These are phyloP conservation scores for Vulpes lagopus DNA, from an alignment of 2,113 vertebrate genomes.

Conservation along the genomic window DNA sequence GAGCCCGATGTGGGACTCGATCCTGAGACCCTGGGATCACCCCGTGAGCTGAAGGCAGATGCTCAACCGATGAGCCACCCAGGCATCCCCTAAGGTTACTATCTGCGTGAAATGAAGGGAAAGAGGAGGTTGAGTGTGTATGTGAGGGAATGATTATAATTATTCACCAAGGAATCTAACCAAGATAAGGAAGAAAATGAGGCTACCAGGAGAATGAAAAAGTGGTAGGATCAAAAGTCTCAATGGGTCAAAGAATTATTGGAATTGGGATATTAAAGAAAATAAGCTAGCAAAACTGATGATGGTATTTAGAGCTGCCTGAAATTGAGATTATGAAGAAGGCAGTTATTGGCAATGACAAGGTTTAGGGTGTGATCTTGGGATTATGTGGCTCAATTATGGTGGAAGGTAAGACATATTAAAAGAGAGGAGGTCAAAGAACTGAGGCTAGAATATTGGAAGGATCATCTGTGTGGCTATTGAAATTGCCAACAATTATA, in stretches of 20 bases:
- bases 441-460: neutral
- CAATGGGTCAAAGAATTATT: constrained; percentile 1
- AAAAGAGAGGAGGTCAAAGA: constrained; percentile 2
- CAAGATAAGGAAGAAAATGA: constrained; percentile 38
- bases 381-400: neutral
- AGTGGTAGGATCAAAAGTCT: constrained; percentile 35
- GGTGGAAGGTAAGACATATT: neutral
- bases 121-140: neutral
- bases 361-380: neutral
- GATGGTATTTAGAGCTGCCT: constrained; percentile 12
- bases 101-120: neutral
- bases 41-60: too few species aligned
- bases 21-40: too few species aligned
- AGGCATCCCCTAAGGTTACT: neutral
- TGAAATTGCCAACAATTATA: constrained; percentile 26
- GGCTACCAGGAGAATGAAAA: neutral
- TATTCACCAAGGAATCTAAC: constrained; percentile 25
- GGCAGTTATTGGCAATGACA: constrained; percentile 2
- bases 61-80: too few species aligned
- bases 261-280: constrained; percentile 21
- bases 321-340: constrained; percentile 54
- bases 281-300: constrained; percentile 19
- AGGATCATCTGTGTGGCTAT: neutral
- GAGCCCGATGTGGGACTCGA: too few species aligned
- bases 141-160: neutral